A percentile compares a stretch with the other conserved stretches of the same genome.
Conservation (phyloP, 2,888 invertebrate species). For the Agrochola macilenta region DNA sequence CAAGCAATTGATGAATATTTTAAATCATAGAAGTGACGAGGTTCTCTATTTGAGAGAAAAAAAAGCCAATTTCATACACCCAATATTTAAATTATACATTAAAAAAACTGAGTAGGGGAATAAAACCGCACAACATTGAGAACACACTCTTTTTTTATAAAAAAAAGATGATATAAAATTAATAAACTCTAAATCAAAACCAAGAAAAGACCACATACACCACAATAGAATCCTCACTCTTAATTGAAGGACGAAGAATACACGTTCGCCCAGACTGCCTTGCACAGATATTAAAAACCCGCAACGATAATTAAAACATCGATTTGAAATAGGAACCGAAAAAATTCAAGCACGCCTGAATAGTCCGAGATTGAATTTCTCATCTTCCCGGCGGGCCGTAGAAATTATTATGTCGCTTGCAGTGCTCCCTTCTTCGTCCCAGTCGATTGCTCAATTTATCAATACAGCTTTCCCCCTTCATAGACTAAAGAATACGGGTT, state of each 20-base stretch:
- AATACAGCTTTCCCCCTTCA: slow-evolving; percentile 79
- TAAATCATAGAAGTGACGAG: no score
- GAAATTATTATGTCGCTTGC: slow-evolving; percentile 88
- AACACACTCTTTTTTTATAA: background rate
- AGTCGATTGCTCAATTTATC: slow-evolving; percentile 89
- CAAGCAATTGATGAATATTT: no score
- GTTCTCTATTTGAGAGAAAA: no score
- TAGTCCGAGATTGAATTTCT: slow-evolving; percentile 81
- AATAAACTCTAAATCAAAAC: background rate
- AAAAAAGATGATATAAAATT: background rate
- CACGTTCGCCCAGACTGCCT: slow-evolving; percentile 17
- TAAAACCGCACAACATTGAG: accelerated
- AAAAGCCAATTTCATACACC: no score
- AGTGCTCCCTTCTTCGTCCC: slow-evolving; percentile 81
- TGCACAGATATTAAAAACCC: slow-evolving; percentile 64
- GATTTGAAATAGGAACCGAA: slow-evolving; percentile 62
- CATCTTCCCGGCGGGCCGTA: slow-evolving; percentile 79
- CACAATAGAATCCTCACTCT: background rate
- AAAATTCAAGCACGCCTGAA: slow-evolving; percentile 61
- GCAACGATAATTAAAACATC: slow-evolving; percentile 66
- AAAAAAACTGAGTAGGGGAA: background rate
- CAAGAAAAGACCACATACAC: background rate
- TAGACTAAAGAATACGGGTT: slow-evolving; percentile 69
- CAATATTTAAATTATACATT: no score
- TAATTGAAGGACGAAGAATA: slow-evolving; percentile 31